These are phyloP conservation scores for Itoplectis maculator DNA, from an alignment of 2,888 invertebrate species.

Conservation along the genomic window DNA sequence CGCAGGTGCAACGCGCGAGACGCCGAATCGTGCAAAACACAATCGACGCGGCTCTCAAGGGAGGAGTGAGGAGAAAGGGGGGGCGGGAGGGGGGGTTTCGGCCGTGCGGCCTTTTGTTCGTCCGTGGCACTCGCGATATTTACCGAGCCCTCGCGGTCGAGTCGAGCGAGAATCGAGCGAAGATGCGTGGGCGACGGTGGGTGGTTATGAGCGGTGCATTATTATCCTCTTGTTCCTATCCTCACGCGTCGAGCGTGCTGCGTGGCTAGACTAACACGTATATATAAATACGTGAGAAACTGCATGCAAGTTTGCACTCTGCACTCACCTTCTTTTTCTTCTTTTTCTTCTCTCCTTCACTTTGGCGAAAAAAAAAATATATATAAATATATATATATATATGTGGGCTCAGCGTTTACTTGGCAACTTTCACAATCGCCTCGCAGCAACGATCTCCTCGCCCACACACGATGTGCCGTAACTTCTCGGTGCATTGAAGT, in stretches of 20 bases:
- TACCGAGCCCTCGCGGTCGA: constrained; percentile 35
- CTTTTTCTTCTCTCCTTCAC: neutral
- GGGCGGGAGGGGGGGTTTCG: too few relatives aligned
- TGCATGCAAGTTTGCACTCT: constrained; percentile 16
- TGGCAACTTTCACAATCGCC: constrained; percentile 63
- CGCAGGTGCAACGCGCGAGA: constrained; percentile 6
- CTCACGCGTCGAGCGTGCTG: constrained; percentile 13
- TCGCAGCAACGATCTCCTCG: constrained; percentile 49
- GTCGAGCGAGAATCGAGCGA: constrained; percentile 47
- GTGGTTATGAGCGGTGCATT: constrained; percentile 69
- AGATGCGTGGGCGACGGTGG: constrained; percentile 73
- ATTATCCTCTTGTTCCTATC: constrained; percentile 67
- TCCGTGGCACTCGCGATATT: constrained; percentile 24
- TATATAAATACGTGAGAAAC: constrained; percentile 40
- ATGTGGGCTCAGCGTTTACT: constrained; percentile 30
- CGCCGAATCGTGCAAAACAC: constrained; percentile 6
- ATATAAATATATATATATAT: too few relatives aligned
- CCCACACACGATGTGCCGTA: constrained; percentile 55
- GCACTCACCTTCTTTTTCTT: constrained; percentile 12
- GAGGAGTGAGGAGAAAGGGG: too few relatives aligned
- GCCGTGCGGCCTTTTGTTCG: constrained; percentile 36
- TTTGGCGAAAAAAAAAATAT: constrained; percentile 6
- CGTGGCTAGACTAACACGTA: constrained; percentile 17
- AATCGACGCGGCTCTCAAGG: constrained; percentile 40
- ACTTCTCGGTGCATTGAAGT: constrained; percentile 33